These are phyloP conservation scores for Halcyon smyrnensis DNA, from an alignment of 2,797 vertebrate genomes.

Conservation along the genomic window DNA sequence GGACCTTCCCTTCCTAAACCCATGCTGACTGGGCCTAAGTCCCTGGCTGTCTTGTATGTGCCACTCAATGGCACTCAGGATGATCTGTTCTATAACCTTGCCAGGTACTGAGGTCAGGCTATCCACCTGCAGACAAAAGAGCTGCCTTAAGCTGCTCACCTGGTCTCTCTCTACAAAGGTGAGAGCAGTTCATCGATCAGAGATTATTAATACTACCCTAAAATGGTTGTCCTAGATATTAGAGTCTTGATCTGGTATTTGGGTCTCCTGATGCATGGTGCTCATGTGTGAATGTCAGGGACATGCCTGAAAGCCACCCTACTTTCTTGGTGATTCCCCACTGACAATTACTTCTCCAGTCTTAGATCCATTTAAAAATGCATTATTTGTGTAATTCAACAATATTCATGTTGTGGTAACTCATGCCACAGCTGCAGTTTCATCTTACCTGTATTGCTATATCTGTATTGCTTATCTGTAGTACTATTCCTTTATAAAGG, in stretches of 20 bases:
- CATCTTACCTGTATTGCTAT: not conserved
- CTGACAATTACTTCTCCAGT: not conserved
- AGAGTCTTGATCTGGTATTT: not conserved
- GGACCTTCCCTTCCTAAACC: no score
- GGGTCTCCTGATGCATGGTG: not conserved
- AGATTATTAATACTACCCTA: not conserved
- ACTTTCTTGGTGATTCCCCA: not conserved
- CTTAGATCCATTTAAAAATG: not conserved
- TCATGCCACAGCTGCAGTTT: not conserved
- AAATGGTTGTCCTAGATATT: not conserved
- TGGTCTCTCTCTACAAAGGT: not conserved
- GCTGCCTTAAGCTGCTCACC: not conserved
- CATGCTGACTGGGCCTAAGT: no score
- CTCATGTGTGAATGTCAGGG: not conserved
- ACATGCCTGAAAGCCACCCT: not conserved
- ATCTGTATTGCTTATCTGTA: not conserved
- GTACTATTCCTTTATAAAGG: not conserved
- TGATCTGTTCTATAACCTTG: no score
- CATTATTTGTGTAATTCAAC: not conserved
- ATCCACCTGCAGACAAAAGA: not conserved
- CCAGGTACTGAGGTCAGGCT: not conserved
- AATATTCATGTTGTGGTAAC: not conserved
- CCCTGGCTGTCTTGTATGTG: no score
- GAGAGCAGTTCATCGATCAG: not conserved
- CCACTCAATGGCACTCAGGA: no score